Conservation (phyloP, 1,140 invertebrate genomes). For the Lutraria rhynchaena region DNA sequence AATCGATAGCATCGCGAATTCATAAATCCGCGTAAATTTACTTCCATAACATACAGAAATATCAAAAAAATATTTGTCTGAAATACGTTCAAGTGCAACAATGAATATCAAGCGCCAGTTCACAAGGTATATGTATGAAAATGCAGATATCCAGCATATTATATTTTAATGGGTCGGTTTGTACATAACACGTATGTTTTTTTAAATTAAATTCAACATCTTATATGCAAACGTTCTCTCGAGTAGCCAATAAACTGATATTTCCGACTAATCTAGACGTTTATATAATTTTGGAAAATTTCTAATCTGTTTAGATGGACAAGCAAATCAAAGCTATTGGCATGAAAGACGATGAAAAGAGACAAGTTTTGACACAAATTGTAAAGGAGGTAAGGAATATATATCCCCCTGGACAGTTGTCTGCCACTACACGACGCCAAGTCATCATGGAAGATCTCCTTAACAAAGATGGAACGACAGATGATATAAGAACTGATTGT, state of each 20-base stretch:
- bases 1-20: no score
- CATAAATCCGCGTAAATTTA: no score
- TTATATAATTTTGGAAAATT: not conserved
- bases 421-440: not conserved
- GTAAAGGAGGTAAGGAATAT: constrained; percentile 41
- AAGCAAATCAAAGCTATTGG: constrained; percentile 5
- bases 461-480: constrained; percentile 40
- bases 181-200: no score
- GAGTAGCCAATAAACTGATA: not conserved
- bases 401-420: not conserved
- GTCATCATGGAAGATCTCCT: constrained; percentile 42
- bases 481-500: constrained; percentile 53
- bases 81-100: no score
- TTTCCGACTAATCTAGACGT: not conserved
- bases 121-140: no score
- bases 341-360: not conserved
- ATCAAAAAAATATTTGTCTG: no score
- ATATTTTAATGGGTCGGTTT: no score
- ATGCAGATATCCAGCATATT: no score
- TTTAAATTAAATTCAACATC: no score
- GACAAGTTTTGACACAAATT: constrained; percentile 10
- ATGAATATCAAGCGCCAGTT: no score
- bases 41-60: no score
- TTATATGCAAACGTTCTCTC: no score
- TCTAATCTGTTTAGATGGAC: constrained; percentile 14